Evolutionary conservation across 2,888 invertebrate genomes (phyloP).

Genomic region (Zeuzera pyrina): DNA sequence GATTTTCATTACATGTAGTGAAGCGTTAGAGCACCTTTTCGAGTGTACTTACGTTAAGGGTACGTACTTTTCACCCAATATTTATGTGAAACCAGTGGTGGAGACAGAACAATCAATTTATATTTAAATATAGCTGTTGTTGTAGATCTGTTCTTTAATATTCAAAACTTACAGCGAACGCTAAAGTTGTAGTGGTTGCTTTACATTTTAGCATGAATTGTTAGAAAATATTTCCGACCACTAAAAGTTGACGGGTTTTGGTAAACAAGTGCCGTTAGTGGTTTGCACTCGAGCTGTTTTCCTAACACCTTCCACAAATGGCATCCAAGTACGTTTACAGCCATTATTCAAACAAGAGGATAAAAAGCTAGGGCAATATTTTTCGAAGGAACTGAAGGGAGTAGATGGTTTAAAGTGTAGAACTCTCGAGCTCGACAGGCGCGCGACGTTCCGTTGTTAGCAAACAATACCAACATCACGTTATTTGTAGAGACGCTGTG

Average conservation of each 20-base stretch:
- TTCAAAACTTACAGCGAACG: too few relatives aligned
- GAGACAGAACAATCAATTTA: too few relatives aligned
- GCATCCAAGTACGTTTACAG: conserved; percentile 63
- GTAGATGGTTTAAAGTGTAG: conserved; percentile 70
- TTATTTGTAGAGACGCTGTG: conserved; percentile 28
- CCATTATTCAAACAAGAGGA: conserved; percentile 72
- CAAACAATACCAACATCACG: conserved; percentile 55
- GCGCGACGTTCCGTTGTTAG: conserved; percentile 61
- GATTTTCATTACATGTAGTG: too few relatives aligned
- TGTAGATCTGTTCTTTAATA: too few relatives aligned
- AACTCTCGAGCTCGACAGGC: conserved; percentile 48
- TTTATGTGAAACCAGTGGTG: too few relatives aligned
- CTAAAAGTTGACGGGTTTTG: conserved; percentile 60
- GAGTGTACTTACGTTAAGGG: too few relatives aligned
- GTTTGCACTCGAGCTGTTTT: conserved; percentile 59
- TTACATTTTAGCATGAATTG: conserved; percentile 59
- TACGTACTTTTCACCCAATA: too few relatives aligned
- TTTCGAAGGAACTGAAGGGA: conserved; percentile 62
- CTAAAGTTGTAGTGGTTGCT: conserved; percentile 64
- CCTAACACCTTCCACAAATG: conserved; percentile 65
- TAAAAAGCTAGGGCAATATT: conserved; percentile 71
- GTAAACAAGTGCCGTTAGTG: conserved; percentile 68
- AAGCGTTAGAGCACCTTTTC: too few relatives aligned
- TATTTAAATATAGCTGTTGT: too few relatives aligned
- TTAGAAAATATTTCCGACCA: conserved; percentile 58